Evolutionary conservation across 2,888 invertebrate genomes (phyloP).

Genomic region (Teinopalpus imperialis): DNA sequence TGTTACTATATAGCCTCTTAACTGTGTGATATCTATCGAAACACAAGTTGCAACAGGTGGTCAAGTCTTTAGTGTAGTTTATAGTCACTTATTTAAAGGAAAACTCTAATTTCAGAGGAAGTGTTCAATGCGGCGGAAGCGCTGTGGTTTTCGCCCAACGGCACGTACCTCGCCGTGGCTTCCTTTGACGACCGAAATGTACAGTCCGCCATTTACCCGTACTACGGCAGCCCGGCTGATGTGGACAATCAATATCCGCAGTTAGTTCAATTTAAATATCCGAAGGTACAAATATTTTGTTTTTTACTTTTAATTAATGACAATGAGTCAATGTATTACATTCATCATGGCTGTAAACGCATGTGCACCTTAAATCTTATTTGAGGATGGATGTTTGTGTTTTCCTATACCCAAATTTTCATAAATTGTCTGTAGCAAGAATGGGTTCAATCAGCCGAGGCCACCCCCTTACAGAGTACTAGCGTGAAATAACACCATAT

Average conservation of each 20-base stretch:
- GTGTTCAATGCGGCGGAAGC: slow-evolving; percentile 87
- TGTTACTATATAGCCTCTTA: no score
- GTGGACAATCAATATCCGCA: slow-evolving; percentile 85
- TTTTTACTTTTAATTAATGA: no score
- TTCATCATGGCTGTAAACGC: no score
- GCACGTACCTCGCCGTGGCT: slow-evolving; percentile 85
- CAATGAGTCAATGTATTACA: no score
- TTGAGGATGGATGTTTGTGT: no score
- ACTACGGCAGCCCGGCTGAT: slow-evolving; percentile 84
- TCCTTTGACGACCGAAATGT: slow-evolving; percentile 88
- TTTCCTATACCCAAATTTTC: no score
- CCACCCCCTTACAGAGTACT: no score
- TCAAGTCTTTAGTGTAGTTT: background rate
- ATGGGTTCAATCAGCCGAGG: no score
- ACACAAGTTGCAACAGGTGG: slow-evolving; percentile 2
- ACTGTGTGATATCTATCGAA: background rate
- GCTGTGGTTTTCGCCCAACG: slow-evolving; percentile 90
- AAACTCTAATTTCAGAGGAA: slow-evolving; percentile 84
- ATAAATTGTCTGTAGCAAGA: no score
- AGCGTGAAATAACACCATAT: no score
- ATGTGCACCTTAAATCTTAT: no score
- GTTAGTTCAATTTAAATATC: slow-evolving; percentile 86
- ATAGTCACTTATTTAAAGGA: background rate
- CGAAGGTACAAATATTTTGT: no score
- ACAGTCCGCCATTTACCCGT: slow-evolving; percentile 82